Evolutionary conservation across 2,113 vertebrate species (phyloP), one percentile per base, ranked within the genome.

Genomic region (Sitta europaea): DNA sequence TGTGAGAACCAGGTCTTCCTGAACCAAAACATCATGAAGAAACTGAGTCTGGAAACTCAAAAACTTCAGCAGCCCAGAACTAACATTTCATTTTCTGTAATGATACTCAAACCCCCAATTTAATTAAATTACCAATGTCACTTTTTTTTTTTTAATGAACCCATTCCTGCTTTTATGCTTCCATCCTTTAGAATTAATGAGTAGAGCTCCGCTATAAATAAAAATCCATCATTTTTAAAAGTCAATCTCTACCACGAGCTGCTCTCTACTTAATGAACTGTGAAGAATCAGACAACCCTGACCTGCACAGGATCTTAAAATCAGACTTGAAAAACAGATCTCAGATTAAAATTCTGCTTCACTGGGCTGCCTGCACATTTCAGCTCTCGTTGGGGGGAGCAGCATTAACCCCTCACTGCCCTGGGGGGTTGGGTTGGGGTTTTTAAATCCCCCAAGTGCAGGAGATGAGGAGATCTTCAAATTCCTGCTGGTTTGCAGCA

Each of bases 101-200:
- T 24, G 78, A 97, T 93, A 94, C n/a, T 90, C 97, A 93, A 97
- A 98, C 50, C 97, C 86, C 86, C 95, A 89, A 94, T 98, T 98
- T 98, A 98, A 98, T 98, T 98, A 98, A 97, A 98, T 98, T 97
- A 98, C 96, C 94, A 96, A 92, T 95, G 96, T 96, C 96, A 96
- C 91, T 96, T 95, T 92, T 86, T 48, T 63, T 48, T 63, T 94
- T 82, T 71, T 25, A 98, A 96, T 91, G 96, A 98, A 97, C 78
- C 89, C 86, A 79, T 90, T 97, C 95, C 94, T 94, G 93, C 96
- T 97, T 97, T 97, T 93, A 95, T 95, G 96, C 94, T 97, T 96
- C 96, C 83, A 97, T 95, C 93, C 82, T 95, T 97, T 58, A 67
- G 95, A 98, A 97, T 97, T 97, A 98, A 98, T 97, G 97, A 96